Evolutionary conservation across 37 sponge, comb jelly and placozoan genomes (phyloP).

Genomic region (Hexactinellida sp.): DNA sequence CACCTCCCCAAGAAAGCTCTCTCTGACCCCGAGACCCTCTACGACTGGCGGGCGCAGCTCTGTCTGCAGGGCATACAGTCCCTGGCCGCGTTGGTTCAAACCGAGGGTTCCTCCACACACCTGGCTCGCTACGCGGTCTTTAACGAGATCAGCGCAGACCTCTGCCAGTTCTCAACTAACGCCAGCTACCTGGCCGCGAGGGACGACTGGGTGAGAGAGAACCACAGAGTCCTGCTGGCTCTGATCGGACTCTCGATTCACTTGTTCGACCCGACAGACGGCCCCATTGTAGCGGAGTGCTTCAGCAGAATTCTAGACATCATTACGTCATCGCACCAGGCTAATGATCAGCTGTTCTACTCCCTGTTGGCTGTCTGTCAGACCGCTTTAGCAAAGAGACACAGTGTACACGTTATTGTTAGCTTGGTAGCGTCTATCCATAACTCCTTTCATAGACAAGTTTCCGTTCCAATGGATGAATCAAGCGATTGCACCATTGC

Average conservation of each 20-base stretch:
- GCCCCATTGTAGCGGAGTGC: neutral
- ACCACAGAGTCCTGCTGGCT: neutral
- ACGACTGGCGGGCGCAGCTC: neutral
- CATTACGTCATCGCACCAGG: neutral
- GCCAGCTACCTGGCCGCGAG: neutral
- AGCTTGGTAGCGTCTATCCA: neutral
- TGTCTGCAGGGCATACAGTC: neutral
- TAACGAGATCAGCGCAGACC: too few species aligned
- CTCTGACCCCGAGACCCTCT: neutral
- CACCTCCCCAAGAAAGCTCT: neutral
- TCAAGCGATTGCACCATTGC: neutral
- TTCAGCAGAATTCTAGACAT: neutral
- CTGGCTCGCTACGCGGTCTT: too few species aligned
- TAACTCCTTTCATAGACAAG: neutral
- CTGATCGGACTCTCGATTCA: neutral
- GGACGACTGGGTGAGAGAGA: neutral
- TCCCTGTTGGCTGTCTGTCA: neutral
- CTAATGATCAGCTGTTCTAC: neutral
- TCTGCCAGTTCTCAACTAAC: neutral
- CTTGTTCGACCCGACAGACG: neutral
- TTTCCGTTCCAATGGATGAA: neutral
- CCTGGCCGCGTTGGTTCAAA: neutral
- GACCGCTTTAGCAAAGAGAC: neutral
- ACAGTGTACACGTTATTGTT: neutral
- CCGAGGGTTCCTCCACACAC: neutral